These are phyloP conservation scores for Pardalotus punctatus DNA, from an alignment of 2,113 vertebrate species.

Conservation along the genomic window DNA sequence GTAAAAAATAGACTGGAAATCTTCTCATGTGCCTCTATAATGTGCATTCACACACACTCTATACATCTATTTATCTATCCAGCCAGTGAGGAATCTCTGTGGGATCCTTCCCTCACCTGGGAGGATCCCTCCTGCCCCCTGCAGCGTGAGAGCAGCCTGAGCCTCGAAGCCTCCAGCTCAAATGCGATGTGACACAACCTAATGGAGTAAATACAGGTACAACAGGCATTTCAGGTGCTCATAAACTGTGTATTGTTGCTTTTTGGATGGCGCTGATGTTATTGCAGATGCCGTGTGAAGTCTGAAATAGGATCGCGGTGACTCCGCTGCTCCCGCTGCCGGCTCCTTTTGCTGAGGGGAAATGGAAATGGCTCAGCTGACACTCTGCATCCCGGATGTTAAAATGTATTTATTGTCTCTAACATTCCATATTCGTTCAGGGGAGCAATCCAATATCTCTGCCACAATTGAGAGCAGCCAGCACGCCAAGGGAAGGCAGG, in stretches of 20 bases:
- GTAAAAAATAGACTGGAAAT: not conserved
- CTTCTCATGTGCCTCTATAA: not conserved
- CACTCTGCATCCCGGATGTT: not conserved
- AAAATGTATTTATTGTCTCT: constrained; percentile 43
- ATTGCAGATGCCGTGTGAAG: not conserved
- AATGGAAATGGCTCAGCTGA: constrained; percentile 36
- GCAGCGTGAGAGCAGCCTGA: not conserved
- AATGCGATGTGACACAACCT: constrained; percentile 52
- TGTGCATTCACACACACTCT: rapidly evolving
- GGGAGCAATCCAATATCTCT: not conserved
- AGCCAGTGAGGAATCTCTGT: not conserved
- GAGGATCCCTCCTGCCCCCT: not conserved
- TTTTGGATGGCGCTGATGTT: constrained; percentile 11
- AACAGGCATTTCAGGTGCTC: constrained; percentile 45
- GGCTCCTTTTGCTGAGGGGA: not conserved
- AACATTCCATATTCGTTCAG: not conserved
- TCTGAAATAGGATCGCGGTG: not conserved
- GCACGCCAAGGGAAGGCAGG: not conserved
- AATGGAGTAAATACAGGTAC: constrained; percentile 51
- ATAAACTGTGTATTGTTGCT: constrained; percentile 41
- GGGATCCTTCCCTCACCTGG: not conserved
- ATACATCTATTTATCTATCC: not conserved
- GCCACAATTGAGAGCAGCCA: not conserved
- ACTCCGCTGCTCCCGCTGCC: not conserved
- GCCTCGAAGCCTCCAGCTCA: not conserved